Evolutionary conservation across 2,888 invertebrate species (phyloP).

Genomic region (Lagria hirta): DNA sequence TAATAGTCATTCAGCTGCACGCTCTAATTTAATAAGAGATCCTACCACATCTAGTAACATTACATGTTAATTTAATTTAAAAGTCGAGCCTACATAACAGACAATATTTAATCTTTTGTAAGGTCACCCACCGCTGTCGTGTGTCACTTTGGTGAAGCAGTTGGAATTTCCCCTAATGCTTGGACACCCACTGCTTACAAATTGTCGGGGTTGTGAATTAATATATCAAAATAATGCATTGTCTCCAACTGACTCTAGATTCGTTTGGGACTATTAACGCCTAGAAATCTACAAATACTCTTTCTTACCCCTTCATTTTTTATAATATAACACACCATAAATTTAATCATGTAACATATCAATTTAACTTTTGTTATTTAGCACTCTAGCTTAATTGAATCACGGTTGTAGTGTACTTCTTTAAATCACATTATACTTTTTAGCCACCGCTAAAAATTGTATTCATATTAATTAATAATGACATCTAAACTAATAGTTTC

Average conservation of each 20-base stretch:
- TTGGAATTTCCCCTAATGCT: conserved; percentile 39
- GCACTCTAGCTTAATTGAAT: conserved; percentile 15
- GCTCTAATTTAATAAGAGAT: conserved; percentile 51
- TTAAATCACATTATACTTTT: too few species aligned
- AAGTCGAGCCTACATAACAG: conserved; percentile 43
- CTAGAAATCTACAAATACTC: conserved; percentile 12
- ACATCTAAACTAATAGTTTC: too few species aligned
- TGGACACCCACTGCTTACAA: conserved; percentile 48
- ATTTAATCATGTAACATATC: conserved; percentile 22
- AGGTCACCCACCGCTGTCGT: conserved; percentile 43
- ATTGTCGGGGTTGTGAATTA: conserved; percentile 51
- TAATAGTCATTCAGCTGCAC: conserved; percentile 46
- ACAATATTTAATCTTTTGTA: conserved; percentile 47
- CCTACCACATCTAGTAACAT: conserved; percentile 47
- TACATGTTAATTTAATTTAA: conserved; percentile 53
- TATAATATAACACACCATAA: too few species aligned
- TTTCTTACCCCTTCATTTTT: conserved; percentile 16
- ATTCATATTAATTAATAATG: too few species aligned
- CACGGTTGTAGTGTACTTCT: conserved; percentile 7
- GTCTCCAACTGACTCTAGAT: conserved; percentile 32
- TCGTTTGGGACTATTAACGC: conserved; percentile 31
- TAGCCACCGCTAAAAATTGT: too few species aligned
- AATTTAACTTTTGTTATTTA: conserved; percentile 10
- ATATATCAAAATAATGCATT: conserved; percentile 46
- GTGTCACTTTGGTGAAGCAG: conserved; percentile 41